phyloP scores from a whole-genome alignment of 1,140 invertebrate species.

The Gryon sp. region DNA sequence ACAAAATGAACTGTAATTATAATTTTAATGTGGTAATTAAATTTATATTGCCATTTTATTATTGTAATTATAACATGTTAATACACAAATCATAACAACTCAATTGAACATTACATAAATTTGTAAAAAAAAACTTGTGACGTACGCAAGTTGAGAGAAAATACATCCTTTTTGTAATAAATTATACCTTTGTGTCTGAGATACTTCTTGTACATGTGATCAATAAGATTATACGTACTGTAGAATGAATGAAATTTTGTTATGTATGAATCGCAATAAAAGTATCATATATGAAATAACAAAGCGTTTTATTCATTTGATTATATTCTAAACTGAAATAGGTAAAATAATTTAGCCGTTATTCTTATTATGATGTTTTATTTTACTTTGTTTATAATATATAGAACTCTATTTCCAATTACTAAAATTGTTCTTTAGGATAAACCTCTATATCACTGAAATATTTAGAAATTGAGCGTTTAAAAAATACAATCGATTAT shows the following conservation, averaged over 20 bases:
- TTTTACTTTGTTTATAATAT: constrained; percentile 43
- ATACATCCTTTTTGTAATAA: constrained; percentile 4
- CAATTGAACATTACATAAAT: constrained; percentile 3
- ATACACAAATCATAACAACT: constrained; percentile 1
- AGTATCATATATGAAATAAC: constrained; percentile 24
- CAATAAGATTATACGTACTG: constrained; percentile 43
- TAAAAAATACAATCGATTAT: constrained; percentile 46
- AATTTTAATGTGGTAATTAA: no score
- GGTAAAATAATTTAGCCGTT: constrained; percentile 4
- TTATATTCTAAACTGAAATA: no score
- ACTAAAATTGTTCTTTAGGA: constrained; percentile 44
- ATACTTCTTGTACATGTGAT: constrained; percentile 51
- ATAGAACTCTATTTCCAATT: constrained; percentile 54
- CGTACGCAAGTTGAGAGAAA: constrained; percentile 14
- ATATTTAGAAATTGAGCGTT: constrained; percentile 56
- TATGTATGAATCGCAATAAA: constrained; percentile 56
- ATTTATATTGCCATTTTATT: no score
- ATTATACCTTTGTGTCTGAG: constrained; percentile 33
- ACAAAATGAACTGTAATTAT: background rate
- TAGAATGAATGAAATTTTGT: constrained; percentile 53
- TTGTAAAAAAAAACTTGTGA: constrained; percentile 35
- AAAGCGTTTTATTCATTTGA: no score
- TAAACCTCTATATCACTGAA: constrained; percentile 44
- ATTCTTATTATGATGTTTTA: constrained; percentile 43
- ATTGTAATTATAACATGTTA: no score